Conservation (phyloP, 1,140 invertebrate species). For the Protaetia brevitarsis region DNA sequence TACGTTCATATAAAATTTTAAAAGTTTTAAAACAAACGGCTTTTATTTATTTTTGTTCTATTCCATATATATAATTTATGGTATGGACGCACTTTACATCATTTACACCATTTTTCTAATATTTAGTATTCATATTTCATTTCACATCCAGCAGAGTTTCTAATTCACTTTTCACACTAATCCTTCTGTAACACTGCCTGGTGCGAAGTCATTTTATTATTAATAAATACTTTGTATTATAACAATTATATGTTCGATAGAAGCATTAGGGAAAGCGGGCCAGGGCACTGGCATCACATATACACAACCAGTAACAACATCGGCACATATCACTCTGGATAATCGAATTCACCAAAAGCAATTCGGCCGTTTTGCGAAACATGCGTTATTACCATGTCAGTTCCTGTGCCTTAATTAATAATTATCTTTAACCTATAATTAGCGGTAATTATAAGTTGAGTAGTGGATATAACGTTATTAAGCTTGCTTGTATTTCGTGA, state of each 20-base stretch:
- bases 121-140: too few species aligned
- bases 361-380: slow-evolving; percentile 26
- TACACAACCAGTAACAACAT: background rate
- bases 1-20: slow-evolving; percentile 59
- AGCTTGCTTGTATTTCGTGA: too few species aligned
- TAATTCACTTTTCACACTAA: too few species aligned
- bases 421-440: slow-evolving; percentile 20
- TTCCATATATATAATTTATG: slow-evolving; percentile 6
- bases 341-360: slow-evolving; percentile 1
- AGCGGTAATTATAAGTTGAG: background rate
- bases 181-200: too few species aligned
- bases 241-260: too few species aligned
- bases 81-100: too few species aligned
- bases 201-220: too few species aligned
- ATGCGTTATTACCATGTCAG: slow-evolving; percentile 62
- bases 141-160: too few species aligned
- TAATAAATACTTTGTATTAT: too few species aligned
- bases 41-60: slow-evolving; percentile 6
- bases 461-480: too few species aligned
- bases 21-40: slow-evolving; percentile 9
- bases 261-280: slow-evolving; percentile 43
- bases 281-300: slow-evolving; percentile 72
- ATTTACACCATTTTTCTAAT: too few species aligned
- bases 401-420: slow-evolving; percentile 58
- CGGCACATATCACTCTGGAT: too few species aligned